Base-by-base conservation (phyloP, 1,140 invertebrate genomes). In the Leptinotarsa undecemlineata region DNA sequence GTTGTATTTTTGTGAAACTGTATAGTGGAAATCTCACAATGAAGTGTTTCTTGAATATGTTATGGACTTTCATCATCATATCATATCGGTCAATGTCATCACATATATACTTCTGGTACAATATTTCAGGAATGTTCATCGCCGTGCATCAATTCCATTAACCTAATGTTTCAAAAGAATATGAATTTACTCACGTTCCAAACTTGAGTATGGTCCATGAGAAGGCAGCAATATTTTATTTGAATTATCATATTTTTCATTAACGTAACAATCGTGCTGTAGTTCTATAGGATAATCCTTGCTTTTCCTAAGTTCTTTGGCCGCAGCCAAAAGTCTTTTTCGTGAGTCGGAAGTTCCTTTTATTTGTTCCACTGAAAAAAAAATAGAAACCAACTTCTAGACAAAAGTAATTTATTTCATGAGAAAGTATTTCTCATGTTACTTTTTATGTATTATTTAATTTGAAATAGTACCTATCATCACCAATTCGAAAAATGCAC, bases 351-450 rank as follows among this genome's bases (percentile, higher is more conserved):
- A 86, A 77, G 88, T 88, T 68, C 90, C 90, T 85, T 94, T 94
- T 19, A 94, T 88, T 87, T 93, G 91, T 84, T 94, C 92, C 87
- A 94, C 93, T 94, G 84, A 60, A 87, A 86, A 33, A 74, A 76
- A 75, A 77, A 26, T 26, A 33, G 6, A 33, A 74, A 23, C 3
- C 21, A 23, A 23, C 21, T 23, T 61, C 20, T 8, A n/a, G 17
- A n/a, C 60, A n/a, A 61, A 20, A n/a, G 20, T 20, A 61, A 17
- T 3, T 5, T 61, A 61, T 19, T 20, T 19, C 6, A n/a, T n/a
- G n/a, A n/a, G n/a, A n/a, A n/a, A n/a, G n/a, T n/a, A n/a, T n/a
- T n/a, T n/a, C n/a, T n/a, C n/a, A n/a, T n/a, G 8, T n/a, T 20
- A 5, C 4, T 11, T 61, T 61, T 14, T 61, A 15, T 61, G 14